A percentile compares a stretch with the other conserved stretches of the same genome.
Evolutionary conservation across 2,113 vertebrate species (phyloP).

Genomic region (Ovis canadensis): DNA sequence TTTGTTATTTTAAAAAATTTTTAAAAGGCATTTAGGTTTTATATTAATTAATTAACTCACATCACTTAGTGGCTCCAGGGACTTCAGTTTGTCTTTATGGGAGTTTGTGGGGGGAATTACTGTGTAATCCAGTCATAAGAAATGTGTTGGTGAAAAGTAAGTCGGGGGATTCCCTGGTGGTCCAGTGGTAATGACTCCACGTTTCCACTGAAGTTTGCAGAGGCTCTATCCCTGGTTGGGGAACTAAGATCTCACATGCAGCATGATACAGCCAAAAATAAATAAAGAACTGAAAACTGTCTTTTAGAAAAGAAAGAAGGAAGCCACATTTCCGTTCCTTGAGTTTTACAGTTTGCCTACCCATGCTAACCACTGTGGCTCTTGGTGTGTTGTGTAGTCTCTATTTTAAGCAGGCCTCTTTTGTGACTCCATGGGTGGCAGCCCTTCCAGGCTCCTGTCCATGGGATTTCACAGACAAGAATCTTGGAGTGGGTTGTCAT

Average conservation of each 20-base stretch:
- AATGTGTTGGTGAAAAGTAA: background rate
- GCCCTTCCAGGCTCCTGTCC: background rate
- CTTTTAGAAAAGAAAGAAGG: background rate
- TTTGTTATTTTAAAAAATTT: background rate
- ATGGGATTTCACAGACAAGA: background rate
- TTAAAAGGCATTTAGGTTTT: background rate
- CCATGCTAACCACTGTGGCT: background rate
- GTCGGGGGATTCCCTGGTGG: background rate
- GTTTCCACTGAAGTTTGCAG: background rate
- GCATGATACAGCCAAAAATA: background rate
- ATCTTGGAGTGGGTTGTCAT: background rate
- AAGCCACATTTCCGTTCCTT: background rate
- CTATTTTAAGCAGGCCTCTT: background rate
- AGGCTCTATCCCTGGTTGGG: background rate
- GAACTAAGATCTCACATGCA: background rate
- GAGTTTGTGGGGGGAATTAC: background rate
- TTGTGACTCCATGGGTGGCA: background rate
- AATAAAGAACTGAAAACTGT: background rate
- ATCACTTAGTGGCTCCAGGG: rapidly evolving
- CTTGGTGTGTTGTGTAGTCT: background rate
- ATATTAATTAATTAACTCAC: background rate
- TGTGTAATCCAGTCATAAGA: background rate
- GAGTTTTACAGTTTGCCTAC: background rate
- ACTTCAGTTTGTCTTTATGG: background rate
- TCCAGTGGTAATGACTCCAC: background rate